Base-by-base conservation (phyloP, 2,113 vertebrate species). In the Tupaia tana region DNA sequence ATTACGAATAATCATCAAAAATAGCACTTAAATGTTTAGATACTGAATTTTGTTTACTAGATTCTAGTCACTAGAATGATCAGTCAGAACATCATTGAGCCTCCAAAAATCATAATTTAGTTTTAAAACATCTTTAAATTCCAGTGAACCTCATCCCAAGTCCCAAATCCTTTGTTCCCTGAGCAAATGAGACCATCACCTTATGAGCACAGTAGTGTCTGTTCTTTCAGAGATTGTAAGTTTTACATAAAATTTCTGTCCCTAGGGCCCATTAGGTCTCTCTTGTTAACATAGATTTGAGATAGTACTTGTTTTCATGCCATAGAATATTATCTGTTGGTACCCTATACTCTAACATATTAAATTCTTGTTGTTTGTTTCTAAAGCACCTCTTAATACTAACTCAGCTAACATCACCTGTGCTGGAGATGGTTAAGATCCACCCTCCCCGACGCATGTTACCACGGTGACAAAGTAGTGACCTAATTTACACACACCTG, bases 401-500 rank as follows among this genome's bases (percentile, higher is more conserved):
- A 93, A 96, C 91, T 94, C 96, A 96, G 96, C 89, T 89, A 96
- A 90, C 66, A 96, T 96, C 96, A 96, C 89, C 96, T 97, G 71
- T 95, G 90, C 14, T 97, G 80, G 96, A 95, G 90, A 58, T 97
- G 81, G 97, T 97, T 95, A 95, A 97, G 83, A 96, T 93, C 82
- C 90, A 95, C 93, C 93, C 91, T 96, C 63, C 96, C 91, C 91
- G 96, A 95, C 83, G 86, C 89, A 89, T 97, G 96, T 98, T 98
- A 97, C 96, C 96, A 97, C 83, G 89, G 96, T 97, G 96, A 97
- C 94, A 97, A 96, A 96, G 90, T 97, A 97, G 96, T 97, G 97
- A 97, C 97, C 97, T 98, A 97, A 97, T 98, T 98, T 98, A 92
- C 89, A 96, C 95, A 97, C 96, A 97, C 96, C 97, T 98, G 96